These are phyloP conservation scores for Mesochorus sp. DNA, from an alignment of 2,888 invertebrate genomes.

Conservation along the genomic window DNA sequence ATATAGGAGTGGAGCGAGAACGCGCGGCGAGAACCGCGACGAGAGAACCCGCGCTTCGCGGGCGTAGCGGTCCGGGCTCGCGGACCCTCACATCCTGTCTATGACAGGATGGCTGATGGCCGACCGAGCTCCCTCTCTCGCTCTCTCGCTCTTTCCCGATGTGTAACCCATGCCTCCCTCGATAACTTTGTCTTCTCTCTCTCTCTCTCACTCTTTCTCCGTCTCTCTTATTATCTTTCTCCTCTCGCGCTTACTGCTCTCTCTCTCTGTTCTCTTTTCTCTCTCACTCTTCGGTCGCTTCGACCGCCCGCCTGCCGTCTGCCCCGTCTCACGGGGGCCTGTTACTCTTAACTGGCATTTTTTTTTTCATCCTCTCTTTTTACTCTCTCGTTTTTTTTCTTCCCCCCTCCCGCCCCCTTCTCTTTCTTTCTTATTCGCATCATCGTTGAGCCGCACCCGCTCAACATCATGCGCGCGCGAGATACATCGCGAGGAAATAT, in stretches of 20 bases:
- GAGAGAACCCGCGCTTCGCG: slow-evolving; percentile 43
- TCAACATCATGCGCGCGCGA: slow-evolving; percentile 53
- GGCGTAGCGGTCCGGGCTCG: slow-evolving; percentile 71
- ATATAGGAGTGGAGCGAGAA: background rate
- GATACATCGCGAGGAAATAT: slow-evolving; percentile 38
- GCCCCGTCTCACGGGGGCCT: slow-evolving; percentile 76
- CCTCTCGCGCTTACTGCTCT: too few species aligned
- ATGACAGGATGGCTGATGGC: slow-evolving; percentile 80
- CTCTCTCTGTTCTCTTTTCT: slow-evolving; percentile 6
- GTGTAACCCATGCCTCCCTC: slow-evolving; percentile 52
- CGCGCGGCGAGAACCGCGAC: slow-evolving; percentile 38
- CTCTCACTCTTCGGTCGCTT: slow-evolving; percentile 33
- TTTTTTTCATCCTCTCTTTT: slow-evolving; percentile 62
- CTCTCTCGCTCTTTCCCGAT: slow-evolving; percentile 22
- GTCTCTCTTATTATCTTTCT: slow-evolving; percentile 64
- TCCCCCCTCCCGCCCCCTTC: slow-evolving; percentile 8
- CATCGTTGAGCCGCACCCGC: slow-evolving; percentile 59
- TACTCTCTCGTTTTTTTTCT: slow-evolving; percentile 28
- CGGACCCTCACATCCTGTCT: slow-evolving; percentile 82
- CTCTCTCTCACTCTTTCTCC: slow-evolving; percentile 7
- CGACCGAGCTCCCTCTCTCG: slow-evolving; percentile 66
- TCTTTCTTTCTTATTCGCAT: slow-evolving; percentile 15
- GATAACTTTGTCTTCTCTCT: slow-evolving; percentile 43
- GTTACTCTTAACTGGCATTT: slow-evolving; percentile 73
- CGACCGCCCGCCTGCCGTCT: slow-evolving; percentile 60